Base-by-base conservation (phyloP, 2,113 vertebrate genomes). In the Mionectes macconnelli region DNA sequence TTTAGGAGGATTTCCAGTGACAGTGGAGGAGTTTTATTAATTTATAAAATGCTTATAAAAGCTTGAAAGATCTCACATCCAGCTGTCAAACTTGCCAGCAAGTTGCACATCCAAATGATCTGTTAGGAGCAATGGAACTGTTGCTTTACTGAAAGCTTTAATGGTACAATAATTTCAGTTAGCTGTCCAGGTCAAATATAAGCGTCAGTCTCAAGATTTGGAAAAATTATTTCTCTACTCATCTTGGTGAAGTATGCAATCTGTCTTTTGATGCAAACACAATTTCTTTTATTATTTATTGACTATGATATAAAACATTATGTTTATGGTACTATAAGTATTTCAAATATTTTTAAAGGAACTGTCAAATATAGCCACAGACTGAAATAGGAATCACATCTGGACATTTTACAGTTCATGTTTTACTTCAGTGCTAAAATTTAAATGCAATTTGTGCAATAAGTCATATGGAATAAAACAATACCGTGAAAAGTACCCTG, bases 401-500 rank as follows among this genome's bases (percentile, higher is more conserved):
- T 86, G 60, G 24, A 52, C 67, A 40, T 90, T 92, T 95, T 74
- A 42, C n/a, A 39, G 28, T 74, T 92, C 45, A 50, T 70, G 92
- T 92, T 63, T 88, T 39, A 70, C 39, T 76, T 93, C 35, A 66
- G 5, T 27, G 27, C 45, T 80, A 66, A 92, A 89, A 72, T 84
- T 42, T 91, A 82, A 94, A 81, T 70, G 55, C 27, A 86, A 81
- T 93, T 81, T 81, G 12, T 89, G 68, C 42, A 73, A 1, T 84
- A 77, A 89, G 60, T 96, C 72, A 10, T 53, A 83, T 20, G 74
- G 63, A 84, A 70, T 90, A 87, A 91, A 94, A 90, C 33, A 90
- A 67, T 81, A 84, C 53, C 3, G 0, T 72, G 89, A 68, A 91
- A 55, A 94, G 80, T 87, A 57, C 28, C 59, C 63, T 69, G 56